These are phyloP conservation scores for Chrysina gloriosa DNA, from an alignment of 2,888 invertebrate species.

Conservation along the genomic window DNA sequence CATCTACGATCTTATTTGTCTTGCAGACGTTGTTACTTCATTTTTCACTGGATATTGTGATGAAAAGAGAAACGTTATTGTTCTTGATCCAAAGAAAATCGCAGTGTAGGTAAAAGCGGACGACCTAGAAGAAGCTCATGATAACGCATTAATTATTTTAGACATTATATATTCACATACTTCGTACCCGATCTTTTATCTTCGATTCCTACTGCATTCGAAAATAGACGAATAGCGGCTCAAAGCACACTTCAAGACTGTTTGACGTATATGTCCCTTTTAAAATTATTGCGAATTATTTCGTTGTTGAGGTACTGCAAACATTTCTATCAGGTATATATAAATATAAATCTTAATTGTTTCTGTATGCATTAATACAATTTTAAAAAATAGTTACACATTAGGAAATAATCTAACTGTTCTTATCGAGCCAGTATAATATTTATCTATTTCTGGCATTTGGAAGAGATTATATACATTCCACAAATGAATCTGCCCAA, in stretches of 20 bases:
- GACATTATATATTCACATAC: slow-evolving; percentile 39
- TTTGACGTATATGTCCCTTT: slow-evolving; percentile 34
- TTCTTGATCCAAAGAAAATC: slow-evolving; percentile 41
- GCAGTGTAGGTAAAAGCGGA: slow-evolving; percentile 22
- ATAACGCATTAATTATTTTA: slow-evolving; percentile 23
- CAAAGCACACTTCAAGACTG: neutral
- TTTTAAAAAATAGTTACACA: neutral
- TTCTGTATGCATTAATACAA: neutral
- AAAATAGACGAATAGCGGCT: neutral
- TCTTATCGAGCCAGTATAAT: too few species aligned
- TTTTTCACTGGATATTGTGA: slow-evolving; percentile 45
- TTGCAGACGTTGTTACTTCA: slow-evolving; percentile 37
- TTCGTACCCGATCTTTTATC: slow-evolving; percentile 42
- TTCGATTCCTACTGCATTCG: slow-evolving; percentile 39
- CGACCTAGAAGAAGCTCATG: neutral
- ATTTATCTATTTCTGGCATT: too few species aligned
- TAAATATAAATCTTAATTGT: neutral
- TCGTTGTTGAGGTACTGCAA: slow-evolving; percentile 37
- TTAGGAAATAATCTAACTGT: neutral
- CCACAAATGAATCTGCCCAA: too few species aligned
- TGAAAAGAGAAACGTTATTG: slow-evolving; percentile 23
- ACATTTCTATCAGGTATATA: slow-evolving; percentile 34
- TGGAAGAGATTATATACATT: too few species aligned
- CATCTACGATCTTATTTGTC: slow-evolving; percentile 37
- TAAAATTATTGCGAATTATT: slow-evolving; percentile 34